Base-by-base conservation (phyloP, 2,888 invertebrate species). In the Mylabris sibirica region DNA sequence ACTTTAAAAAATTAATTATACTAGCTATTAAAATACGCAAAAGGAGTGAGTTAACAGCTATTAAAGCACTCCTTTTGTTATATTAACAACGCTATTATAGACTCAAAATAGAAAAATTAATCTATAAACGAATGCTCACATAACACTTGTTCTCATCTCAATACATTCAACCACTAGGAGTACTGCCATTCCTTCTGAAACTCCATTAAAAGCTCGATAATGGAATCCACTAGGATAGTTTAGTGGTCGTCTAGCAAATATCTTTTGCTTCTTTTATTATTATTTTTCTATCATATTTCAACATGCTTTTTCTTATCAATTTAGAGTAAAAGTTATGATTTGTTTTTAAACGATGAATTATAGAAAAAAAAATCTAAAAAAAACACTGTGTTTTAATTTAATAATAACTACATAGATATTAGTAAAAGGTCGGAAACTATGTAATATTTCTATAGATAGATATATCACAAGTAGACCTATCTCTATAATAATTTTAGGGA, bases 191-290 rank as follows among this genome's bases (percentile, higher is more conserved):
- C 72, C 72, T 74, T 22, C 72, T 73, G 77, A 77, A 81, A 80
- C 78, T 78, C 81, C 75, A 81, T 82, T 82, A 82, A 80, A 79
- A 78, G 77, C 74, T 72, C 76, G 79, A 81, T 82, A 81, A 82
- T 82, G 80, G 81, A 80, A 80, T 80, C 80, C 78, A 80, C 80
- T 79, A 79, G 78, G 75, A 79, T 76, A 73, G 75, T 70, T 68
- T 71, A 71, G 75, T 66, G 72, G 67, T 70, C 67, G 67, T 49
- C 63, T 61, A 38, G 60, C 60, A n/a, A 30, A 61, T 38, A 20
- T 57, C 60, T 38, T 38, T 62, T 22, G n/a, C 20, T 59, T 63
- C 57, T 12, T 9, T 38, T 26, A n/a, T 53, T 60, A 22, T 53
- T 60, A 34, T 64, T 60, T 65, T 38, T 68, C 68, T 68, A 70